Evolutionary conservation across 1,140 invertebrate species (phyloP).

Genomic region (Orchestia grillus): DNA sequence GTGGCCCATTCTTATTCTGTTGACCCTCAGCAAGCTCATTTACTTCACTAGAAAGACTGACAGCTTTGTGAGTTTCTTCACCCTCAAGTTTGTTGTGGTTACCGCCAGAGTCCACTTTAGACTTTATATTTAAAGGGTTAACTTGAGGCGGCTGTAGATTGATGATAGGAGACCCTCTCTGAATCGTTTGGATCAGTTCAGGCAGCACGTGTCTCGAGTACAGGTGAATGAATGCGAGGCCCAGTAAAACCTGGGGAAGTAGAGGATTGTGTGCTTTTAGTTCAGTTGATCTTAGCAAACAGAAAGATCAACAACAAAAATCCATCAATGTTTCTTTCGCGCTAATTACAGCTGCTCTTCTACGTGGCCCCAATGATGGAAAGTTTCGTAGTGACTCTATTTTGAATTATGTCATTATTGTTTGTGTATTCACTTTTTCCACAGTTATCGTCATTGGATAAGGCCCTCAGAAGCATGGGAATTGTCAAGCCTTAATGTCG

Average conservation of each 20-base stretch:
- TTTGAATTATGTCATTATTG: not conserved
- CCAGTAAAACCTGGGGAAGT: not conserved
- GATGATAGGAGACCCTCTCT: not conserved
- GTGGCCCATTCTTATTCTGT: not conserved
- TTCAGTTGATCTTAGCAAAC: not conserved
- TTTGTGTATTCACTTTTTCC: too few species aligned
- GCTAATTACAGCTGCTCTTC: too few species aligned
- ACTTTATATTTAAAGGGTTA: not conserved
- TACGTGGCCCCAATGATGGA: too few species aligned
- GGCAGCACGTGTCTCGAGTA: not conserved
- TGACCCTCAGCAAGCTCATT: not conserved
- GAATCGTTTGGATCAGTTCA: not conserved
- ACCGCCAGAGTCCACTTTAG: not conserved
- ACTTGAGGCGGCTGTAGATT: not conserved
- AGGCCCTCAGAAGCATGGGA: not conserved
- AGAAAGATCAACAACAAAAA: not conserved
- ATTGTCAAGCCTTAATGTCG: not conserved
- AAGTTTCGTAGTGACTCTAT: not conserved
- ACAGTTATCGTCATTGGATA: not conserved
- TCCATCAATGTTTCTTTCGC: not conserved
- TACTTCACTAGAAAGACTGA: not conserved
- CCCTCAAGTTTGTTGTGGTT: not conserved
- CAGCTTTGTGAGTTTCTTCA: not conserved
- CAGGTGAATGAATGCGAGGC: not conserved
- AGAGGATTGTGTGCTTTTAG: not conserved